These are phyloP conservation scores for Campoletis sonorensis DNA, from an alignment of 1,140 invertebrate species.

Conservation along the genomic window DNA sequence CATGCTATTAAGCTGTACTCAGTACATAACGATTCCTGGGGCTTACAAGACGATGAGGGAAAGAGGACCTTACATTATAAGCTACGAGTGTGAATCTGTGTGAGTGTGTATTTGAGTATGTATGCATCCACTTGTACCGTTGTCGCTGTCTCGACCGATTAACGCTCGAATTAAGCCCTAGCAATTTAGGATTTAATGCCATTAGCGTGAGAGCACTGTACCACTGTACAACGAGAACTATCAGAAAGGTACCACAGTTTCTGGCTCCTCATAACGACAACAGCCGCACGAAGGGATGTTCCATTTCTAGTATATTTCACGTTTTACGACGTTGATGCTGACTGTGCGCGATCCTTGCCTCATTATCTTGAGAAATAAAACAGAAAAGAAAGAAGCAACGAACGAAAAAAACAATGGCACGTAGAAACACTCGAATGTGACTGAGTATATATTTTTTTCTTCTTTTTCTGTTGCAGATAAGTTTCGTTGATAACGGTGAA, in stretches of 20 bases:
- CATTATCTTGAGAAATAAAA: background rate
- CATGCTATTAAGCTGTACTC: slow-evolving; percentile 32
- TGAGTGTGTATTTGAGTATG: background rate
- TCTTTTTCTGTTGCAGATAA: slow-evolving; percentile 4
- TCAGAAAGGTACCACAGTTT: background rate
- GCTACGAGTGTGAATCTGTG: too few species aligned
- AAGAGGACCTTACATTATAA: slow-evolving; percentile 2
- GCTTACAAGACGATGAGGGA: slow-evolving; percentile 4
- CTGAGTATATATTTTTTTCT: slow-evolving; percentile 10
- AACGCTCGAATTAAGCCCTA: slow-evolving; percentile 41
- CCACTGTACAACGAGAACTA: background rate
- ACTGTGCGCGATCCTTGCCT: background rate
- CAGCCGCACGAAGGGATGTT: background rate
- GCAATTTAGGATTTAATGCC: slow-evolving; percentile 46
- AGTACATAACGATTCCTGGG: background rate
- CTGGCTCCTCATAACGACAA: background rate
- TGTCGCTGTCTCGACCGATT: slow-evolving; percentile 38
- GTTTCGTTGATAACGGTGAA: background rate
- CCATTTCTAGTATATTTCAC: slow-evolving; percentile 3
- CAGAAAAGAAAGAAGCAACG: background rate
- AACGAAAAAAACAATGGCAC: background rate
- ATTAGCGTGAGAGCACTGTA: slow-evolving; percentile 25
- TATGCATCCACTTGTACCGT: background rate
- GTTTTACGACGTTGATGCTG: background rate
- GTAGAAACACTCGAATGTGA: background rate